Percentiles rank a stretch among this genome's conserved stretches.
These are phyloP conservation scores for Odontomachus brunneus DNA, from an alignment of 1,140 invertebrate species.

Conservation along the genomic window DNA sequence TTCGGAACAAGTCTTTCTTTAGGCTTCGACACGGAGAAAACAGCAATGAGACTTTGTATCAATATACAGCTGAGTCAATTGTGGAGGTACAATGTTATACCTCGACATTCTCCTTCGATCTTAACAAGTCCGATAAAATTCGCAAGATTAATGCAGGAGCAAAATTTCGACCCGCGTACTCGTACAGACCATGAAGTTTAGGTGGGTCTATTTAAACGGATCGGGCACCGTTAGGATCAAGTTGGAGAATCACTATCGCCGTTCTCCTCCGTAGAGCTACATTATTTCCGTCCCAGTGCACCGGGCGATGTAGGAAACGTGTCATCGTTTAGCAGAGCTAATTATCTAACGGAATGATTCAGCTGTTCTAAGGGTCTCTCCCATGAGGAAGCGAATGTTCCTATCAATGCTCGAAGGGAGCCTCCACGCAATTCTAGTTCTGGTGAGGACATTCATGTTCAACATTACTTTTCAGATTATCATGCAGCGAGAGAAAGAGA, in stretches of 20 bases:
- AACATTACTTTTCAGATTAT: constrained; percentile 4
- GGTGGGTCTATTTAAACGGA: constrained; percentile 27
- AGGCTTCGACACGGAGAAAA: too few species aligned
- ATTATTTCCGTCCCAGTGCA: constrained; percentile 16
- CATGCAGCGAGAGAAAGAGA: neutral
- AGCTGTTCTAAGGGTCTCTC: constrained; percentile 1
- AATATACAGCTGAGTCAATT: too few species aligned
- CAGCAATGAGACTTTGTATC: too few species aligned
- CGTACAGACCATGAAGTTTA: constrained; percentile 10
- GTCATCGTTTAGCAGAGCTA: constrained; percentile 33
- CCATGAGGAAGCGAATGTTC: neutral
- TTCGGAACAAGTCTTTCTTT: too few species aligned
- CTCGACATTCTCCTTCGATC: too few species aligned
- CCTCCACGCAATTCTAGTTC: neutral
- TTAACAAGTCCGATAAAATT: too few species aligned
- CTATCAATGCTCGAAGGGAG: constrained; percentile 5
- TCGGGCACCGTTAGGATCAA: constrained; percentile 39
- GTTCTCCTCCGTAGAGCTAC: neutral
- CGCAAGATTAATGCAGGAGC: too few species aligned
- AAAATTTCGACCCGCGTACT: neutral
- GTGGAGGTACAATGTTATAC: too few species aligned
- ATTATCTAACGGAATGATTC: constrained; percentile 51
- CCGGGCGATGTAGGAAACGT: constrained; percentile 21
- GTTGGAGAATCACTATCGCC: constrained; percentile 11
- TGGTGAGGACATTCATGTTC: neutral